Conservation (phyloP, 2,888 invertebrate genomes). For the Phalera bucephala region DNA sequence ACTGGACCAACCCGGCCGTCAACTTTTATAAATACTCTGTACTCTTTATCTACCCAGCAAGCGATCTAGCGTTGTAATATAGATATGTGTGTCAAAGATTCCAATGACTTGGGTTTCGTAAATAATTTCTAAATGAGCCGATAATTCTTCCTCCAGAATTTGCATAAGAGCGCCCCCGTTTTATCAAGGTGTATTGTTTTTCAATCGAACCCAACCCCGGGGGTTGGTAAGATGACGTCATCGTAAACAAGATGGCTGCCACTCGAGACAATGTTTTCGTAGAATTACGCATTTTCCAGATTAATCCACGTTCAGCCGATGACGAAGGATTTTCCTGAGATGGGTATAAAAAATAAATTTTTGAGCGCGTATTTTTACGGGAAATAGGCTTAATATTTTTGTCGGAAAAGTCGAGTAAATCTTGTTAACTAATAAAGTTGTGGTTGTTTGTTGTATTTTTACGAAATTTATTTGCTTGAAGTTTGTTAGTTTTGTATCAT, state of each 20-base stretch:
- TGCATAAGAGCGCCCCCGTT: slow-evolving; percentile 20
- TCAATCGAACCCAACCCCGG: slow-evolving; percentile 34
- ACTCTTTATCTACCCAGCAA: too few species aligned
- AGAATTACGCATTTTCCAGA: slow-evolving; percentile 17
- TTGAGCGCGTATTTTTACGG: not conserved
- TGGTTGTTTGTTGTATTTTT: too few species aligned
- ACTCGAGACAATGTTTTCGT: slow-evolving; percentile 27
- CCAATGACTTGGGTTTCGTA: too few species aligned
- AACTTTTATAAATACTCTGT: too few species aligned
- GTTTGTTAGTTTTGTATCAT: too few species aligned
- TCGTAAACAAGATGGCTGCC: slow-evolving; percentile 41
- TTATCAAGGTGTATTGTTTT: slow-evolving; percentile 42
- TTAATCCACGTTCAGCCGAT: not conserved
- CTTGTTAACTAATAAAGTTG: not conserved
- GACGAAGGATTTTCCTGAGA: not conserved
- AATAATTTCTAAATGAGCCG: too few species aligned
- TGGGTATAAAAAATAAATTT: not conserved
- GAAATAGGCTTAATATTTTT: not conserved
- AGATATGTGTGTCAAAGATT: too few species aligned
- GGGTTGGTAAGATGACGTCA: slow-evolving; percentile 38
- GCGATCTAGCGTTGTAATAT: too few species aligned
- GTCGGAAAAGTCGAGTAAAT: not conserved
- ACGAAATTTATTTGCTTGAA: too few species aligned
- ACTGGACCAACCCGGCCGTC: too few species aligned
- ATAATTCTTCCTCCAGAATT: too few species aligned